phyloP scores from a whole-genome alignment of 2,113 vertebrate species.

The Rousettus leschenaultii region DNA sequence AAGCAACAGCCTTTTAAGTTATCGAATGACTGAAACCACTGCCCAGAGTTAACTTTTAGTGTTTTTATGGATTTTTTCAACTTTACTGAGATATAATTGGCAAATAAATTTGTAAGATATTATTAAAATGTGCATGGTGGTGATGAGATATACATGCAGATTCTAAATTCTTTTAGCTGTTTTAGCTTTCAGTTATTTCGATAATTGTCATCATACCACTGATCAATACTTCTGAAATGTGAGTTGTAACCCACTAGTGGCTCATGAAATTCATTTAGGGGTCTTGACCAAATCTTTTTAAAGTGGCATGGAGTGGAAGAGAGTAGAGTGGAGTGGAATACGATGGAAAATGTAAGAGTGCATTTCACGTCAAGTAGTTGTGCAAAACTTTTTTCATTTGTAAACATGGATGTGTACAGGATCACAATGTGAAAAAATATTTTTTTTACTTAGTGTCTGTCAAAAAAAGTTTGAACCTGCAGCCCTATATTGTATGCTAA shows the following conservation, averaged over 20 bases:
- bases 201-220: background rate
- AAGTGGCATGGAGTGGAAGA: background rate
- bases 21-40: background rate
- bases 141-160: no score
- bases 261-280: background rate
- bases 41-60: background rate
- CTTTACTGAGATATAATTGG: background rate
- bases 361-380: background rate
- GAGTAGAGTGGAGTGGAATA: background rate
- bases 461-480: background rate
- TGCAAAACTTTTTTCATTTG: background rate
- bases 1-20: accelerated
- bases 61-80: background rate
- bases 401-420: background rate
- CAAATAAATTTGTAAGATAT: background rate
- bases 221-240: background rate
- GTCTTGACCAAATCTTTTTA: background rate
- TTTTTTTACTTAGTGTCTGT: background rate
- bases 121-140: no score
- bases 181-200: background rate
- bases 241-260: background rate
- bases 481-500: background rate
- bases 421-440: background rate
- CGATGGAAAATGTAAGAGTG: background rate
- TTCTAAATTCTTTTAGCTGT: background rate